Base-by-base conservation (phyloP, 2,113 vertebrate species). In the Mustela nigripes region DNA sequence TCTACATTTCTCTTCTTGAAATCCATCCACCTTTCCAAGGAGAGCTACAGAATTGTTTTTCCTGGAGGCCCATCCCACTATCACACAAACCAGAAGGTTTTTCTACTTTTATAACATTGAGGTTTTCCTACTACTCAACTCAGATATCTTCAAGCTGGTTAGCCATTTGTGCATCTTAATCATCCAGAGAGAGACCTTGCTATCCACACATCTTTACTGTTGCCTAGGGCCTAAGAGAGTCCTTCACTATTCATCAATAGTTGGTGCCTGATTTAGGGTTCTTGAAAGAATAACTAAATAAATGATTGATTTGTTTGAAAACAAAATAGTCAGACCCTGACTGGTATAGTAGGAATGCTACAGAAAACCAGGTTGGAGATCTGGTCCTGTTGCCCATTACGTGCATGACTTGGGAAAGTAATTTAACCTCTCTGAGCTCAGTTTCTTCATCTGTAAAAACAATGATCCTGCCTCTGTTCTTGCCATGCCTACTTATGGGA, bases 241-340 rank as follows among this genome's bases (percentile, higher is more conserved):
- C 76, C 62, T 91, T 96, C 36, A 76, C 31, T 69, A 48, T 48
- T 48, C 45, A 26, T 93, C 21, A 62, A 21, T 31, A 76, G 45
- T 19, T 33, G 24, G 56, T 53, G 31, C 48, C 60, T 26, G 42
- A 53, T 73, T 48, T 87, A 73, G n/a, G 14, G 36, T 78, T 87
- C 74, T 79, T 50, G 62, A 87, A 97, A 95, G 85, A 87, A 79
- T 65, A 71, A 58, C 33, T 80, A 89, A 87, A 94, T 92, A 90
- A 89, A 83, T 45, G 11, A 92, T 71, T 84, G 69, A 83, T 82
- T 60, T 95, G 28, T 89, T 88, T 84, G n/a, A 33, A 92, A 91
- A 87, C 69, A 24, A 60, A 90, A 91, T 28, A 71, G 63, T 79
- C 22, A 22, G 63, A 92, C 18, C 33, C 56, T 67, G 33, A 56